A percentile compares a stretch with the other conserved stretches of the same genome.
Conservation (phyloP, 1,140 invertebrate species). For the Drosophila watanabei region DNA sequence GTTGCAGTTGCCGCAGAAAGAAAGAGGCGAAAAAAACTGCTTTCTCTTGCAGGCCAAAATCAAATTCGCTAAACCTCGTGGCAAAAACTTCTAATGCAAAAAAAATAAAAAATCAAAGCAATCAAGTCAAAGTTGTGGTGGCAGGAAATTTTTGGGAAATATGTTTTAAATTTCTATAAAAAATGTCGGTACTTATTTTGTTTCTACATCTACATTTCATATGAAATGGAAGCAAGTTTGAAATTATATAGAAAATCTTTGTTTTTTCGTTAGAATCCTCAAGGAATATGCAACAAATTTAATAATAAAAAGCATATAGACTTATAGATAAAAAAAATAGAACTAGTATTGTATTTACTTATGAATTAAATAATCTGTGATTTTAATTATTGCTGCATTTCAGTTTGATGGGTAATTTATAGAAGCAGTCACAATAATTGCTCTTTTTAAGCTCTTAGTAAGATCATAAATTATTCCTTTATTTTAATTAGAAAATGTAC, state of each 20-base stretch:
- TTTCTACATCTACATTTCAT: neutral
- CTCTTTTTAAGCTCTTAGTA: neutral
- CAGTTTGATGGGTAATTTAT: neutral
- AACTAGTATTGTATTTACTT: neutral
- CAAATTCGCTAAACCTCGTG: conserved; percentile 69
- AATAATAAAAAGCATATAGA: too few relatives aligned
- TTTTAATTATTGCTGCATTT: too few relatives aligned
- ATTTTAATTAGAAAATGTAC: neutral
- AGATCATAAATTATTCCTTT: neutral
- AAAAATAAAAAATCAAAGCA: conserved; percentile 7
- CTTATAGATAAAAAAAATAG: too few relatives aligned
- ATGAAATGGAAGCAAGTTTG: neutral
- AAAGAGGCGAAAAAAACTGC: conserved; percentile 71
- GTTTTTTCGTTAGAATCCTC: neutral
- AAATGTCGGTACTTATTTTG: neutral
- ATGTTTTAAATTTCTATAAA: neutral
- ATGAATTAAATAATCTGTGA: neutral
- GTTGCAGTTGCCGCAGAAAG: conserved; percentile 61
- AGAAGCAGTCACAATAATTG: neutral
- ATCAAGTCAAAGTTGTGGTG: conserved; percentile 25
- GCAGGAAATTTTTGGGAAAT: conserved; percentile 13
- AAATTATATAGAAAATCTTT: neutral
- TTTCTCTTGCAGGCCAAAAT: conserved; percentile 81
- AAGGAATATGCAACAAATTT: neutral
- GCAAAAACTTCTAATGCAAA: conserved; percentile 68